These are phyloP conservation scores for Rosalia funebris DNA, from an alignment of 2,888 invertebrate genomes.

Conservation along the genomic window DNA sequence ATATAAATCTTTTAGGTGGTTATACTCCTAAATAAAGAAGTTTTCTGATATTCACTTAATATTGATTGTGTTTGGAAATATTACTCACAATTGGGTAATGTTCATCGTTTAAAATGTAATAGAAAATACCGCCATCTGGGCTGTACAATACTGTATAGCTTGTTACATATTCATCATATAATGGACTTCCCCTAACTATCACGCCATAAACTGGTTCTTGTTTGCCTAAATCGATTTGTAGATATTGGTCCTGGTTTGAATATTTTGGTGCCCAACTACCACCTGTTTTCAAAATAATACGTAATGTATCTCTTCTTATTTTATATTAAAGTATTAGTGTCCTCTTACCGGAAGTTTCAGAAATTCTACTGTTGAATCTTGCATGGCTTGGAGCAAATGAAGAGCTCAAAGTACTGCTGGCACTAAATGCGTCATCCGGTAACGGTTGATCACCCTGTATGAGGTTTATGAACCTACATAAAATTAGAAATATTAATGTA, in stretches of 20 bases:
- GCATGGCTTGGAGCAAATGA: slow-evolving; percentile 68
- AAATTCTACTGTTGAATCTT: slow-evolving; percentile 58
- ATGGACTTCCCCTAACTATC: slow-evolving; percentile 75
- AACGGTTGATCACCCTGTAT: slow-evolving; percentile 66
- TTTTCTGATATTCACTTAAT: no score
- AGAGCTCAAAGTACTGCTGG: slow-evolving; percentile 68
- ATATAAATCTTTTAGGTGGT: slow-evolving; percentile 1
- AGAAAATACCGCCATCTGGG: slow-evolving; percentile 65
- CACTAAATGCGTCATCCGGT: slow-evolving; percentile 68
- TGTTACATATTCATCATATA: slow-evolving; percentile 78
- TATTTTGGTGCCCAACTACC: slow-evolving; percentile 77
- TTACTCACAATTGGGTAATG: slow-evolving; percentile 66
- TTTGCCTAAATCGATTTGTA: slow-evolving; percentile 71
- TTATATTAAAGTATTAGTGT: no score
- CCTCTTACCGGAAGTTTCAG: slow-evolving; percentile 42
- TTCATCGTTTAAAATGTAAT: slow-evolving; percentile 66
- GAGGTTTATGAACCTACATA: slow-evolving; percentile 61
- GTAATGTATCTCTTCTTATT: no score
- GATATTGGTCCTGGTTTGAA: slow-evolving; percentile 72
- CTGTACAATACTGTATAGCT: slow-evolving; percentile 80
- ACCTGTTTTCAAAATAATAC: no score
- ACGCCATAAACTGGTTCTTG: slow-evolving; percentile 80
- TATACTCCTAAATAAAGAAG: no score
- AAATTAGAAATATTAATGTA: slow-evolving; percentile 9
- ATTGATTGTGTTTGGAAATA: no score